These are phyloP conservation scores for Trinorchestia longiramus DNA, from an alignment of 1,140 invertebrate species.

Conservation along the genomic window DNA sequence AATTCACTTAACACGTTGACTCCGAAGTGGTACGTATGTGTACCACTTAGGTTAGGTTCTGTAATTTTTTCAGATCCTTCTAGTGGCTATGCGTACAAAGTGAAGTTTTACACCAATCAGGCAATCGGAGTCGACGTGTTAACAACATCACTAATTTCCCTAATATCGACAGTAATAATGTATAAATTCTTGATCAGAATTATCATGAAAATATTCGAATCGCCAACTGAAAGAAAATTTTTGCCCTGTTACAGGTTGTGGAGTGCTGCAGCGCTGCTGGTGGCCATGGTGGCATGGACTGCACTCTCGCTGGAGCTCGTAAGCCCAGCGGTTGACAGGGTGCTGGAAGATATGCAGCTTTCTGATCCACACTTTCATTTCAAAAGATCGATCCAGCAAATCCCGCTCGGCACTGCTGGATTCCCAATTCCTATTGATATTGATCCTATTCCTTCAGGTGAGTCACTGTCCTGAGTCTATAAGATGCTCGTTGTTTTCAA, in stretches of 20 bases:
- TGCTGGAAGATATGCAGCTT: slow-evolving; percentile 2
- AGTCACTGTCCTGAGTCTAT: not conserved
- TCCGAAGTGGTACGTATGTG: too few species aligned
- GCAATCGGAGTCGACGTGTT: too few species aligned
- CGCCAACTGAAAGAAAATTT: not conserved
- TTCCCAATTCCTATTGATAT: slow-evolving; percentile 55
- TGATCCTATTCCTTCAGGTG: slow-evolving; percentile 58
- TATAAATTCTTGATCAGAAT: too few species aligned
- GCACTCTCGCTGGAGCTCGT: slow-evolving; percentile 19
- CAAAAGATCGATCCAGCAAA: slow-evolving; percentile 54
- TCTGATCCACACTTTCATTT: slow-evolving; percentile 5
- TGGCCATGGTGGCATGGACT: not conserved
- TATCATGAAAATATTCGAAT: too few species aligned
- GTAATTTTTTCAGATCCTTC: too few species aligned
- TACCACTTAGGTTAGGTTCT: too few species aligned
- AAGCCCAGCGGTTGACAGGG: not conserved
- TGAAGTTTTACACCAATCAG: too few species aligned
- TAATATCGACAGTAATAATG: too few species aligned
- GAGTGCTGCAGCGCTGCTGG: not conserved
- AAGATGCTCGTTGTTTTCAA: not conserved
- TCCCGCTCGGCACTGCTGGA: slow-evolving; percentile 54
- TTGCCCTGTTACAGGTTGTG: not conserved
- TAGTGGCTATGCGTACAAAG: too few species aligned
- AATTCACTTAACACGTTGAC: too few species aligned
- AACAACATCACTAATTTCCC: too few species aligned